phyloP scores from a whole-genome alignment of 2,888 invertebrate species.

The Bhutanitis thaidina region DNA sequence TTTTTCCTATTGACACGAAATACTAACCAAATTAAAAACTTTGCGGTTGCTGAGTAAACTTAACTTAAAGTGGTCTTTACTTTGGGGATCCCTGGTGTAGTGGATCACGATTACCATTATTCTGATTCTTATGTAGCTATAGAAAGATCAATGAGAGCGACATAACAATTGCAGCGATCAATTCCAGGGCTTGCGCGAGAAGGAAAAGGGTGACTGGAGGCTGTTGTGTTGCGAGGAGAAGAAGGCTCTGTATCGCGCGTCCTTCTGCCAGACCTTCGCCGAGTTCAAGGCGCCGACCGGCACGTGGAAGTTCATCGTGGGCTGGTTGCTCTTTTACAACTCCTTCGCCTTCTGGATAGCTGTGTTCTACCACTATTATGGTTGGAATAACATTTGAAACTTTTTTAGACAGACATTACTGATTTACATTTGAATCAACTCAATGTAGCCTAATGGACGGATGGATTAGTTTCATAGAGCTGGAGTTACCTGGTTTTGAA shows the following conservation, averaged over 20 bases:
- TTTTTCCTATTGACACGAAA: no score
- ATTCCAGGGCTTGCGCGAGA: conserved; percentile 87
- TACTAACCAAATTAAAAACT: no score
- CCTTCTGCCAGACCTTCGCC: conserved; percentile 94
- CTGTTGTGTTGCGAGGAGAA: conserved; percentile 94
- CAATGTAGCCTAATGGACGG: no score
- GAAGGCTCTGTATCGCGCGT: conserved; percentile 94
- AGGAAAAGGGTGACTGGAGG: conserved; percentile 97
- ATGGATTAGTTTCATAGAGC: no score
- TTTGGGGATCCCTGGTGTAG: no score
- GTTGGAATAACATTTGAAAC: conserved; percentile 61
- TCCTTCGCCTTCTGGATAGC: conserved; percentile 77
- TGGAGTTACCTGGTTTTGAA: no score
- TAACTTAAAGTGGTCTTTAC: no score
- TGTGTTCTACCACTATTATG: conserved; percentile 78
- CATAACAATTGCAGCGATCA: not conserved
- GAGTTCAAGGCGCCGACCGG: conserved; percentile 93
- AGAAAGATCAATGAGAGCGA: no score
- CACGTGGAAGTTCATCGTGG: conserved; percentile 88
- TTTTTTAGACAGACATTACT: conserved; percentile 20
- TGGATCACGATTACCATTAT: no score
- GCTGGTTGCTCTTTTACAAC: conserved; percentile 76
- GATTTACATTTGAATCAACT: no score
- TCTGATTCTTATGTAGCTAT: no score
- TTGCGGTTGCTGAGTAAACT: no score